These are phyloP conservation scores for Blastobasis adustella DNA, from an alignment of 2,888 invertebrate species.

Conservation along the genomic window DNA sequence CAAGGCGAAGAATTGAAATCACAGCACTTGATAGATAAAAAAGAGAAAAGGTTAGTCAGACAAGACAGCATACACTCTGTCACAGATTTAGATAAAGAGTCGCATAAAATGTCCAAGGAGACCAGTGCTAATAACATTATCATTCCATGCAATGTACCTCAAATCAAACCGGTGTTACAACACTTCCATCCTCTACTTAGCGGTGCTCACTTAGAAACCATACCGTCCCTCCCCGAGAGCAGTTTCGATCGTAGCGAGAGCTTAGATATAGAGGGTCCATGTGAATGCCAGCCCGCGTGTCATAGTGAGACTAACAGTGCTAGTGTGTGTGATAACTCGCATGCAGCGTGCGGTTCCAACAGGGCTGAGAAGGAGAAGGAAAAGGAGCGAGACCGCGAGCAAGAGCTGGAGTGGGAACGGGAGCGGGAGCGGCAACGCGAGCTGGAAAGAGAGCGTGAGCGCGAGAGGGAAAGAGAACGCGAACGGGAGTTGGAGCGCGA, in stretches of 20 bases:
- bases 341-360: slow-evolving; percentile 70
- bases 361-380: slow-evolving; percentile 53
- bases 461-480: slow-evolving; percentile 34
- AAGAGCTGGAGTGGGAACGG: not conserved
- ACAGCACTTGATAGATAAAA: slow-evolving; percentile 17
- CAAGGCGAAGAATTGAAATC: slow-evolving; percentile 7
- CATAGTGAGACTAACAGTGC: slow-evolving; percentile 50
- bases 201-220: slow-evolving; percentile 54
- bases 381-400: slow-evolving; percentile 21
- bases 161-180: slow-evolving; percentile 42
- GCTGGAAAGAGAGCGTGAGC: slow-evolving; percentile 17
- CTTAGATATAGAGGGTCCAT: slow-evolving; percentile 39
- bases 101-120: slow-evolving; percentile 54
- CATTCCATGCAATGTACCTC: slow-evolving; percentile 37
- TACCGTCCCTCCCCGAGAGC: slow-evolving; percentile 57
- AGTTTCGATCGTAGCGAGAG: slow-evolving; percentile 46
- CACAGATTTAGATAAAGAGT: slow-evolving; percentile 23
- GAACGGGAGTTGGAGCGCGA: slow-evolving; percentile 12
- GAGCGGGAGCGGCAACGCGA: slow-evolving; percentile 32
- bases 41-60: slow-evolving; percentile 38
- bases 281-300: slow-evolving; percentile 13
- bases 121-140: slow-evolving; percentile 25
- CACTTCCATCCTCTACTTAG: slow-evolving; percentile 56
- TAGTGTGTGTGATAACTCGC: slow-evolving; percentile 73
- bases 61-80: slow-evolving; percentile 57